Evolutionary conservation across 2,797 vertebrate species (phyloP).

Genomic region (Spondyliosoma cantharus): DNA sequence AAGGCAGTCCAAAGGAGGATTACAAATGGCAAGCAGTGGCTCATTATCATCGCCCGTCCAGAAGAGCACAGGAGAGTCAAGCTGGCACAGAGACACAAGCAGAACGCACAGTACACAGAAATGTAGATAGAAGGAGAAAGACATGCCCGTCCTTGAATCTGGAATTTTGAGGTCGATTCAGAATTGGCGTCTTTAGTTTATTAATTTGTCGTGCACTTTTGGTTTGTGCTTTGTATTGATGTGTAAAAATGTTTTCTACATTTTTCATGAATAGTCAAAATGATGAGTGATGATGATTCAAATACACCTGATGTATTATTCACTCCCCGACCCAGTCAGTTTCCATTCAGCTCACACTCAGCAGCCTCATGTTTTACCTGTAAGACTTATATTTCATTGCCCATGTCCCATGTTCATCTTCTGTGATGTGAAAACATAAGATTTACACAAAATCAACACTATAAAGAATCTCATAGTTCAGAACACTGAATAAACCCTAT

Average conservation of each 20-base stretch:
- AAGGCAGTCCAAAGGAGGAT: constrained; percentile 64
- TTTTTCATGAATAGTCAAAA: background rate
- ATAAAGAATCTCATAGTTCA: background rate
- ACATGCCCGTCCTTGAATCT: background rate
- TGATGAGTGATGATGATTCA: background rate
- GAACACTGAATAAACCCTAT: no score
- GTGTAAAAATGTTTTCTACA: background rate
- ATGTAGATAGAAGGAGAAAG: constrained; percentile 34
- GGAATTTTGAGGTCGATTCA: background rate
- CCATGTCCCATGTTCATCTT: no score
- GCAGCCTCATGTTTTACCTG: background rate
- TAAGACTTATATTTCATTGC: background rate
- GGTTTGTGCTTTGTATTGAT: background rate
- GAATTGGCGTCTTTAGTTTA: background rate
- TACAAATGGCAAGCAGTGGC: constrained; percentile 49
- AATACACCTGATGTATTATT: background rate
- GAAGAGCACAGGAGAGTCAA: constrained; percentile 53
- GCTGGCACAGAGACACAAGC: constrained; percentile 29
- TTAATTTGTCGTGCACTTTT: background rate
- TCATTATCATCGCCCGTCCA: constrained; percentile 63
- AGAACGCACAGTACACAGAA: constrained; percentile 16
- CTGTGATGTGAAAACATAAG: background rate
- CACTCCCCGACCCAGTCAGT: background rate
- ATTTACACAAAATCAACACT: background rate
- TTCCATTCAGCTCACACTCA: no score